A percentile compares a stretch with the other conserved stretches of the same genome.
phyloP scores from a whole-genome alignment of 2,797 vertebrate species.

The Parambassis ranga region DNA sequence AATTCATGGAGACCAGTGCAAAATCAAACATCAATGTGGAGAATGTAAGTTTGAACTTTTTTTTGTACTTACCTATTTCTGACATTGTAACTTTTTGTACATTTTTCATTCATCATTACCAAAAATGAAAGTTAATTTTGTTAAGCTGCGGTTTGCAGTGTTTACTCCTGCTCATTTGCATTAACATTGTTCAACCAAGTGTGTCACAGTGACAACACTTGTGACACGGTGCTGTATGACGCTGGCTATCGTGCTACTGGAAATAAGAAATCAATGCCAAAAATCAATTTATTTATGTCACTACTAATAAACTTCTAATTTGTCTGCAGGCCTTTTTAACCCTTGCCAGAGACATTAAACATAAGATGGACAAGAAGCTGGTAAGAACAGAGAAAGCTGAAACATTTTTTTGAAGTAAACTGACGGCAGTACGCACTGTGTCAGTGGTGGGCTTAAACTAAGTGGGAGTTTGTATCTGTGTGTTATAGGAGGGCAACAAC shows the following conservation, averaged over 20 bases:
- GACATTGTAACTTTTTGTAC: no score
- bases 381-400: slow-evolving; percentile 76
- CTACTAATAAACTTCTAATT: no score
- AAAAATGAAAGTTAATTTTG: no score
- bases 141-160: no score
- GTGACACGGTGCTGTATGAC: no score
- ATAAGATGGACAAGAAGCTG: slow-evolving; percentile 99
- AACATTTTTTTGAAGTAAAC: background rate
- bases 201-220: no score
- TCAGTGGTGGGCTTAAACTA: background rate
- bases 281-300: no score
- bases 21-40: slow-evolving; percentile 99
- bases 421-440: background rate
- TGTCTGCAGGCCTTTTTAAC: slow-evolving; percentile 90
- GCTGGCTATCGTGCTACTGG: no score
- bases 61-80: background rate
- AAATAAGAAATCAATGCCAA: no score
- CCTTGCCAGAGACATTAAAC: slow-evolving; percentile 98
- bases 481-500: slow-evolving; percentile 92
- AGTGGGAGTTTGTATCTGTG: background rate
- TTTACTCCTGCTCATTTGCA: no score
- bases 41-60: slow-evolving; percentile 84
- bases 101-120: no score
- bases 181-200: no score
- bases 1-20: slow-evolving; percentile 99